Base-by-base conservation (phyloP, 2,888 invertebrate species). In the Himalopsyche kuldschensis region DNA sequence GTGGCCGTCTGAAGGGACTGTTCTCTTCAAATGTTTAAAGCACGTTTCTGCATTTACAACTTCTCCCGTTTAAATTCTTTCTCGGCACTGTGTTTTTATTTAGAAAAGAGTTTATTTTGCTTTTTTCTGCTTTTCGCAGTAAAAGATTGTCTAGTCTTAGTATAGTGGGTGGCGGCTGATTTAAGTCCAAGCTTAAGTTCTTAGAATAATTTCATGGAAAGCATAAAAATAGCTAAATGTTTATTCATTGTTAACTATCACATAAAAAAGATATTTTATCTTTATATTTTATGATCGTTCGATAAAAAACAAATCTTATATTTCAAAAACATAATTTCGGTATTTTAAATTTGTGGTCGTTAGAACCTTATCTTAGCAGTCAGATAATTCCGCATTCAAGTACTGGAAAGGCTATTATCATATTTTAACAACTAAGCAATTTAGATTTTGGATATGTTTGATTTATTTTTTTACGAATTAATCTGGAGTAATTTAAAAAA, bases 1-100 rank as follows among this genome's bases (percentile, higher is more conserved):
- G 83, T 83, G 75, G 81, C 35, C 80, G 32, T 27, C 76, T 27
- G 77, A 32, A 31, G 81, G 81, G 48, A 77, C 75, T 15, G 83
- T 69, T 46, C 78, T 77, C 81, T 81, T 81, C 80, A 83, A 83
- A 83, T 83, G 83, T 81, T 80, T 80, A 32, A 69, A 63, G 78
- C 80, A 76, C 77, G 81, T 80, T 76, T 75, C 81, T 78, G 78
- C 83, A 81, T 81, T 81, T 80, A 69, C 69, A 69, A 69, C 69
- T 69, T 69, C 69, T 30, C 69, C 27, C 69, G 20, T 4, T 69
- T 69, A 69, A 69, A 69, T 69, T 69, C 69, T 69, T 69, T 69
- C 69, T 69, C 15, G 30, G 4, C 69, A 30, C 69, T 69, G 30
- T 69, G 69, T 69, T 69, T 69, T 69, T 69, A 27, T 69, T 69